Conservation (phyloP, 2,113 vertebrate genomes). For the Mixornis gularis region DNA sequence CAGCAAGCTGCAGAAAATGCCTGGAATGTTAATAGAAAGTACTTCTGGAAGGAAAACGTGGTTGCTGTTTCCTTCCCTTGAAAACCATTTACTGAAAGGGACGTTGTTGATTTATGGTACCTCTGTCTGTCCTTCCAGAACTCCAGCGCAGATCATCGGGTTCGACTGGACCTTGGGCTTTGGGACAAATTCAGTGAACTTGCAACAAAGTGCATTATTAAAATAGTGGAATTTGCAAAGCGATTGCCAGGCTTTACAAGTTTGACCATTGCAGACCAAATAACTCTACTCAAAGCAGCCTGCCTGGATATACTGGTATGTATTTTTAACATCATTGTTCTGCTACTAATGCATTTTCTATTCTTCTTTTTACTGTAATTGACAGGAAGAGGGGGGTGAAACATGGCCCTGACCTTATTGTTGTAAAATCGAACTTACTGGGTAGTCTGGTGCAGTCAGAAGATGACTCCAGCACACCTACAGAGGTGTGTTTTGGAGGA, state of each 20-base stretch:
- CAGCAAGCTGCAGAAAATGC: conserved; percentile 17
- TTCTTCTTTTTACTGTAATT: not conserved
- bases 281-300: conserved; percentile 92
- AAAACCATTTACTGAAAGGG: not conserved
- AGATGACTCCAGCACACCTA: not conserved
- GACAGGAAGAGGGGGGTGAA: not conserved
- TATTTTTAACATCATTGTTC: not conserved
- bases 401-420: not conserved
- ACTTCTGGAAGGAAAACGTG: not conserved
- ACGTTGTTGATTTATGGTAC: not conserved
- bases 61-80: not conserved
- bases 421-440: not conserved
- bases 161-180: conserved; percentile 93
- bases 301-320: conserved; percentile 94
- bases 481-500: not conserved
- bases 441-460: accelerated
- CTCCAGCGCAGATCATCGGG: conserved; percentile 93
- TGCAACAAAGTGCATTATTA: conserved; percentile 99
- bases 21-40: not conserved
- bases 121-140: conserved; percentile 77
- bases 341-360: not conserved
- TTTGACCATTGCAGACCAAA: conserved; percentile 93
- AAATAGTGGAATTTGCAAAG: conserved; percentile 99
- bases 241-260: conserved; percentile 93
- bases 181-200: conserved; percentile 99